phyloP scores from a whole-genome alignment of 1,140 invertebrate species.

The Steinernema feltiae region DNA sequence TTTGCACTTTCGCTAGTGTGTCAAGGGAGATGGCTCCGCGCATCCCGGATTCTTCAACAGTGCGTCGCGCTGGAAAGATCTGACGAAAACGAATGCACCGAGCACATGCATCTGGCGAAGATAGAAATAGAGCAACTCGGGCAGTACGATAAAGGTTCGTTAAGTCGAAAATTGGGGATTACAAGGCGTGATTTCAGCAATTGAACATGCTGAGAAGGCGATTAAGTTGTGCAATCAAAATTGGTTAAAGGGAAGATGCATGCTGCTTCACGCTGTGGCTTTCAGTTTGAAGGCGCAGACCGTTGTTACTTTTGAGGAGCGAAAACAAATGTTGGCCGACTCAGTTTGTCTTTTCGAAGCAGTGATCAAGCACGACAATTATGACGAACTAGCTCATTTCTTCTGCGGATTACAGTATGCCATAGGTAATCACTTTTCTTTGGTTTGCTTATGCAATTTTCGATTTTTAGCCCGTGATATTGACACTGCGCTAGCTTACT shows the following conservation, averaged over 20 bases:
- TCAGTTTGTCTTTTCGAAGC: conserved; percentile 44
- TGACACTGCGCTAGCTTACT: conserved; percentile 44
- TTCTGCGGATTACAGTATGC: conserved; percentile 56
- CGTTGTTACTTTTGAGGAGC: conserved; percentile 29
- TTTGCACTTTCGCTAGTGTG: conserved; percentile 34
- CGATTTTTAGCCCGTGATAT: conserved; percentile 47
- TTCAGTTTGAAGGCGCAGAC: conserved; percentile 45
- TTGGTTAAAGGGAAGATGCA: conserved; percentile 43
- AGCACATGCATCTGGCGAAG: conserved; percentile 43
- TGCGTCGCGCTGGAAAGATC: conserved; percentile 10
- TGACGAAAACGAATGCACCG: conserved; percentile 7
- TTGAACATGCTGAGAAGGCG: conserved; percentile 45
- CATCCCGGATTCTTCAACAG: conserved; percentile 29
- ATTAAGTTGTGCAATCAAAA: conserved; percentile 33
- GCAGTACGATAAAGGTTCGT: conserved; percentile 38
- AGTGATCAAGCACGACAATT: conserved; percentile 45
- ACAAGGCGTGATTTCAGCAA: conserved; percentile 33
- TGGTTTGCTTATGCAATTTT: conserved; percentile 18
- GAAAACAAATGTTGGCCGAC: conserved; percentile 28
- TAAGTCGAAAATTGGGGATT: neutral
- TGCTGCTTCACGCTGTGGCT: conserved; percentile 46
- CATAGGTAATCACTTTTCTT: conserved; percentile 30
- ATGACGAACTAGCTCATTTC: conserved; percentile 54
- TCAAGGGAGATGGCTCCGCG: conserved; percentile 23
- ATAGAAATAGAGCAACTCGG: conserved; percentile 49